Percentiles rank a stretch among this genome's conserved stretches.
phyloP scores from a whole-genome alignment of 2,797 vertebrate species.

The Austrolebias charrua region DNA sequence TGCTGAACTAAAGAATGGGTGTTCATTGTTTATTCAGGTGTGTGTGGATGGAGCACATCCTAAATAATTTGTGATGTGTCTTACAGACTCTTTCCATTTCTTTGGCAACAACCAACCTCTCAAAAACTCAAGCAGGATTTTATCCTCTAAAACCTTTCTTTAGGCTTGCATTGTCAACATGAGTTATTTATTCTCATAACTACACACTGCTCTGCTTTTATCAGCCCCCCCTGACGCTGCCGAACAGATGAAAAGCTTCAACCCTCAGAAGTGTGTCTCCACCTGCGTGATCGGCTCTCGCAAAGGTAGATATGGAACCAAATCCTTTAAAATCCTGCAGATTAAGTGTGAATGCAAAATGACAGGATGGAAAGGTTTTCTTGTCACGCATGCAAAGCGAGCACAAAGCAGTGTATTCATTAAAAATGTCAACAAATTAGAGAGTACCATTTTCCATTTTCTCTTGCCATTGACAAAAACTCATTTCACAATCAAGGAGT shows the following conservation, averaged over 20 bases:
- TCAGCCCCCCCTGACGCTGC: neutral
- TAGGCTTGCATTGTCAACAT: constrained; percentile 1
- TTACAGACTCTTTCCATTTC: neutral
- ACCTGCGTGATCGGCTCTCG: neutral
- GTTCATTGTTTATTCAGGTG: neutral
- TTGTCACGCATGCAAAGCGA: neutral
- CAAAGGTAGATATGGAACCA: constrained; percentile 2
- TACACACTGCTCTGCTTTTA: constrained; percentile 5
- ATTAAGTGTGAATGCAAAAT: constrained; percentile 34
- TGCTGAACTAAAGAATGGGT: neutral
- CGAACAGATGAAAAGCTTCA: constrained; percentile 3
- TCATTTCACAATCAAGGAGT: no score
- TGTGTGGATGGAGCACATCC: neutral
- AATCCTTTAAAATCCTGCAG: constrained; percentile 16
- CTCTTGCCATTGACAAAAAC: neutral
- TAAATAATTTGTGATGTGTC: neutral
- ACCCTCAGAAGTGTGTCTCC: constrained; percentile 30
- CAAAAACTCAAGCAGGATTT: neutral
- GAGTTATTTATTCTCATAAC: neutral
- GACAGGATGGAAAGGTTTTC: neutral
- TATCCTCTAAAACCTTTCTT: neutral
- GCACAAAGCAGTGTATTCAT: constrained; percentile 9
- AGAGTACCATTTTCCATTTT: neutral
- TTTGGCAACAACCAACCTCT: neutral
- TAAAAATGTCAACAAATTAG: constrained; percentile 22